phyloP scores from a whole-genome alignment of 2,797 vertebrate genomes.

The Sebastes kiyomatsui region DNA sequence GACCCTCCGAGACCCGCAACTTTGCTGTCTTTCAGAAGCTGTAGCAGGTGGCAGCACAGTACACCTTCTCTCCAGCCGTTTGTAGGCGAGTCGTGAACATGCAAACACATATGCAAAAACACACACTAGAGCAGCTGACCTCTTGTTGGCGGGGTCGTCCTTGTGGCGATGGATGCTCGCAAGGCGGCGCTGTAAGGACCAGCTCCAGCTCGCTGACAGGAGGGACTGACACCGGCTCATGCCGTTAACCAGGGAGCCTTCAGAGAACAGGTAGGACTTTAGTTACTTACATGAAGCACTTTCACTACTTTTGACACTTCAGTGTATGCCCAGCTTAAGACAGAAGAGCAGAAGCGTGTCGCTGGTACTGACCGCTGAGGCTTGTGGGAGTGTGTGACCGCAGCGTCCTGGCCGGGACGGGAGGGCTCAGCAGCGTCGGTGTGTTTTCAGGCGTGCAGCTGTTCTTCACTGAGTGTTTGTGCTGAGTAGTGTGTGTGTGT shows the following conservation, averaged over 20 bases:
- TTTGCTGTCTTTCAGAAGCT: too few relatives aligned
- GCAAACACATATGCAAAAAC: background rate
- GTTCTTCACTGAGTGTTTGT: slow-evolving; percentile 25
- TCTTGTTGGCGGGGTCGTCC: slow-evolving; percentile 44
- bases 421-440: background rate
- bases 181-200: slow-evolving; percentile 22
- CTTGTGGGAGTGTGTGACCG: slow-evolving; percentile 43
- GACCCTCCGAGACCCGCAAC: too few relatives aligned
- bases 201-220: slow-evolving; percentile 40
- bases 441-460: background rate
- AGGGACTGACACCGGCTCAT: slow-evolving; percentile 18
- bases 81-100: background rate
- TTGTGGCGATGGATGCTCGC: background rate
- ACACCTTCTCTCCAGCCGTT: background rate
- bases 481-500: background rate
- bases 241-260: slow-evolving; percentile 35
- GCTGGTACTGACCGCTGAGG: slow-evolving; percentile 48
- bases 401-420: slow-evolving; percentile 25
- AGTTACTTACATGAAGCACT: background rate
- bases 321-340: too few relatives aligned
- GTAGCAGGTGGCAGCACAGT: background rate
- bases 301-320: background rate
- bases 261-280: background rate
- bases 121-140: slow-evolving; percentile 31
- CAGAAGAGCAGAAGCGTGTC: background rate